These are phyloP conservation scores for Hylaeus anthracinus DNA, from an alignment of 1,140 invertebrate genomes.

Conservation along the genomic window DNA sequence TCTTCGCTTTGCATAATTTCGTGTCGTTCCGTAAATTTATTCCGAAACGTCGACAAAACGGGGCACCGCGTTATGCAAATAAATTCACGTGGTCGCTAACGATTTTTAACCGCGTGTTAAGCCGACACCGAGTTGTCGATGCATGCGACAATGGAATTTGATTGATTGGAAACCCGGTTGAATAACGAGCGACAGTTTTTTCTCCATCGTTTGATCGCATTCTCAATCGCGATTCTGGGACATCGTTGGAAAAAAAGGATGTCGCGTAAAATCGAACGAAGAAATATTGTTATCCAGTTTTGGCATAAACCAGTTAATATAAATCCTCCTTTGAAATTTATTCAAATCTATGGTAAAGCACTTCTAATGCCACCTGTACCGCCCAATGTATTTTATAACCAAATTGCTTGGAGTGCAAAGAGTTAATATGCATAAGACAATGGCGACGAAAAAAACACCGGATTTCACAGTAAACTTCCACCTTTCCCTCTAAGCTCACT, in stretches of 20 bases:
- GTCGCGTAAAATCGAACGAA: neutral
- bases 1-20: slow-evolving; percentile 49
- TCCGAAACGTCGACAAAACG: slow-evolving; percentile 17
- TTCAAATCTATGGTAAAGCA: too few relatives aligned
- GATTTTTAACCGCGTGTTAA: slow-evolving; percentile 53
- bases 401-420: too few relatives aligned
- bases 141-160: neutral
- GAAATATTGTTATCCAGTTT: neutral
- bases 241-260: neutral
- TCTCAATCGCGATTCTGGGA: neutral
- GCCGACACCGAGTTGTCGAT: slow-evolving; percentile 18
- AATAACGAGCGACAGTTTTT: slow-evolving; percentile 11
- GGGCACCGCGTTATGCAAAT: slow-evolving; percentile 48
- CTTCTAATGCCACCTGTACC: too few relatives aligned
- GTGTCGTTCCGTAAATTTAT: slow-evolving; percentile 56
- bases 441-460: neutral
- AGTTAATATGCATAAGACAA: neutral
- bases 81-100: slow-evolving; percentile 7
- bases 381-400: too few relatives aligned
- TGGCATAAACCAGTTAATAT: too few relatives aligned
- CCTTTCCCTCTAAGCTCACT: neutral
- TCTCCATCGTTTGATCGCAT: neutral
- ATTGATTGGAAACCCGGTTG: slow-evolving; percentile 21
- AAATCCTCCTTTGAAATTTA: too few relatives aligned
- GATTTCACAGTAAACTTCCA: neutral